Conservation (phyloP, 2,113 vertebrate genomes). For the Ranitomeya variabilis region DNA sequence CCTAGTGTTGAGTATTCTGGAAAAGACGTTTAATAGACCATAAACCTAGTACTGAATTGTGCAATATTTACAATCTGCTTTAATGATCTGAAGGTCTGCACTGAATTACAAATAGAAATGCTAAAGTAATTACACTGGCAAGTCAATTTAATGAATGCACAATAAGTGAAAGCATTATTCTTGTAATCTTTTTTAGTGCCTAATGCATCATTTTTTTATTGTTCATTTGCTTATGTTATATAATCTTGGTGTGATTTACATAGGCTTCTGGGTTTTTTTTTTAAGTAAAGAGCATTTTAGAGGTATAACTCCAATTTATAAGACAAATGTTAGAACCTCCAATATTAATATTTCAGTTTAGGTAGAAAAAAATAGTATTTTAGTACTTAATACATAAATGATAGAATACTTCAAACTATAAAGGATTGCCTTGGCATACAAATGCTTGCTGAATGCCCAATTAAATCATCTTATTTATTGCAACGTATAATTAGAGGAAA, state of each 20-base stretch:
- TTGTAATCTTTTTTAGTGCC: conserved; percentile 75
- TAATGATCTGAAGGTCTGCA: conserved; percentile 70
- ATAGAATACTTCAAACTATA: background rate
- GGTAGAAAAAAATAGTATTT: background rate
- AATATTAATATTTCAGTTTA: background rate
- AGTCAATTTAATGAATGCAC: conserved; percentile 76
- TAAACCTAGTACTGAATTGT: conserved; percentile 60
- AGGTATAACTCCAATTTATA: conserved; percentile 36
- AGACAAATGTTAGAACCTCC: background rate
- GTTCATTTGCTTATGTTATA: conserved; percentile 76
- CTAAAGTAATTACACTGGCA: conserved; percentile 76
- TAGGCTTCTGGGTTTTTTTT: conserved; percentile 56
- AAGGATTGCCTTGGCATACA: background rate
- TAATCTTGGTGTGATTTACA: conserved; percentile 72
- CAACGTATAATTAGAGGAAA: background rate
- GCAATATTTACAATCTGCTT: conserved; percentile 73
- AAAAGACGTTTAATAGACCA: conserved; percentile 53
- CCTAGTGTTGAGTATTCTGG: conserved; percentile 56
- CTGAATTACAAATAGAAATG: conserved; percentile 74
- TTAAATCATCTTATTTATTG: background rate
- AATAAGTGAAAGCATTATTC: conserved; percentile 76
- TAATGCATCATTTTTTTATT: conserved; percentile 79
- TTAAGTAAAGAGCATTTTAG: conserved; percentile 63
- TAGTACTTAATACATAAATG: background rate
- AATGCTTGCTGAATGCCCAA: background rate